Evolutionary conservation across 2,113 vertebrate genomes (phyloP).

Genomic region (Hippocampus abdominalis): DNA sequence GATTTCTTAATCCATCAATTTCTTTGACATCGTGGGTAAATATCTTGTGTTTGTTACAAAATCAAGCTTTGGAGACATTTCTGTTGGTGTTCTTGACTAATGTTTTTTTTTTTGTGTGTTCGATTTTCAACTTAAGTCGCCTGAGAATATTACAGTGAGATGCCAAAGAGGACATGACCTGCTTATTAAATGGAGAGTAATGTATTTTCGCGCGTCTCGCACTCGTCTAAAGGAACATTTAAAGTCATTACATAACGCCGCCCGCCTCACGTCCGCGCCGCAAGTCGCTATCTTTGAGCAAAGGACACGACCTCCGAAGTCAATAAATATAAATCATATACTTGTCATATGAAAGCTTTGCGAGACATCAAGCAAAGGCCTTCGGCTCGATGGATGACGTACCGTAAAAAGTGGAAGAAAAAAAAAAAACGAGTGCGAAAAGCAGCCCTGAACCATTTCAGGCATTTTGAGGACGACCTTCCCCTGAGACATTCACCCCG

Average conservation of each 20-base stretch:
- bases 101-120: not conserved
- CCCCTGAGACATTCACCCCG: constrained; percentile 23
- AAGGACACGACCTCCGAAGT: not conserved
- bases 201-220: not conserved
- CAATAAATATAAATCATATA: not conserved
- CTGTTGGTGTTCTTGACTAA: not conserved
- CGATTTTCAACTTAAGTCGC: not conserved
- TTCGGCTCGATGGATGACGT: not conserved
- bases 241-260: not conserved
- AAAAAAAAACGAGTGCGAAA: constrained; percentile 5
- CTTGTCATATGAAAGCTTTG: not conserved
- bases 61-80: not conserved
- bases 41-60: not conserved
- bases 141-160: not conserved
- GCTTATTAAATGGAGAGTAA: not conserved
- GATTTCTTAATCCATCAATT: not conserved
- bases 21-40: not conserved
- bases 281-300: constrained; percentile 1
- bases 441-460: constrained; percentile 15
- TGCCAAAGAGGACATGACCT: not conserved
- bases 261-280: not conserved
- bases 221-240: not conserved
- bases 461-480: constrained; percentile 20
- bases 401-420: not conserved
- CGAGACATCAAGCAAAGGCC: not conserved